Conservation (phyloP, 2,797 vertebrate genomes). For the Propithecus perrieri region DNA sequence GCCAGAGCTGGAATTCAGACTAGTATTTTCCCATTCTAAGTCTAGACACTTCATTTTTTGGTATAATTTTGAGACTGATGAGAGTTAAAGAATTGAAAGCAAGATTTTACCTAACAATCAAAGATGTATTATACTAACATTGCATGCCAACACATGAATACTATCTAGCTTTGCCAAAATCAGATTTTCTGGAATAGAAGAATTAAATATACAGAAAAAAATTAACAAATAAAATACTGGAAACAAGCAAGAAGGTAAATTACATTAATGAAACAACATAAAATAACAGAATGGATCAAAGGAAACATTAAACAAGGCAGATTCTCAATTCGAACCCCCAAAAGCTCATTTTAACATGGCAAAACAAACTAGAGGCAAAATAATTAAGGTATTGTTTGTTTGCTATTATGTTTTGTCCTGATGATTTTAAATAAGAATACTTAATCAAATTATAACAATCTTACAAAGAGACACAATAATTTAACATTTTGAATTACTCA, state of each 20-base stretch:
- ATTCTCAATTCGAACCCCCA: background rate
- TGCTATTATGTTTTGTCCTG: background rate
- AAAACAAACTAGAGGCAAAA: background rate
- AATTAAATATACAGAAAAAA: conserved; percentile 6
- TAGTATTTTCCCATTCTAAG: background rate
- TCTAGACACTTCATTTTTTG: background rate
- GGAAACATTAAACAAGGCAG: background rate
- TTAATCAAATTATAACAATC: background rate
- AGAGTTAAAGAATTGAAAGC: conserved; percentile 19
- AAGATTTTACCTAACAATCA: background rate
- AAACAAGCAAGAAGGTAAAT: background rate
- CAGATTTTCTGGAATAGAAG: background rate
- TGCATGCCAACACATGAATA: background rate
- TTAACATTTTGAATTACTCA: background rate
- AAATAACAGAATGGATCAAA: conserved; percentile 23
- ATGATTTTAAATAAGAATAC: background rate
- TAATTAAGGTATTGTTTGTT: background rate
- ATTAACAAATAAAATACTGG: background rate
- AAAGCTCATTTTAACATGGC: background rate
- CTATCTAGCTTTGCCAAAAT: background rate
- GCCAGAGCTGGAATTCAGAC: background rate
- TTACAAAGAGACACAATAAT: conserved; percentile 5
- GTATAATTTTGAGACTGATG: background rate
- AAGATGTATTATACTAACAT: background rate
- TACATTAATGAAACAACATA: background rate